Conservation (phyloP, 1,140 invertebrate species). For the Calephelis nemesis region DNA sequence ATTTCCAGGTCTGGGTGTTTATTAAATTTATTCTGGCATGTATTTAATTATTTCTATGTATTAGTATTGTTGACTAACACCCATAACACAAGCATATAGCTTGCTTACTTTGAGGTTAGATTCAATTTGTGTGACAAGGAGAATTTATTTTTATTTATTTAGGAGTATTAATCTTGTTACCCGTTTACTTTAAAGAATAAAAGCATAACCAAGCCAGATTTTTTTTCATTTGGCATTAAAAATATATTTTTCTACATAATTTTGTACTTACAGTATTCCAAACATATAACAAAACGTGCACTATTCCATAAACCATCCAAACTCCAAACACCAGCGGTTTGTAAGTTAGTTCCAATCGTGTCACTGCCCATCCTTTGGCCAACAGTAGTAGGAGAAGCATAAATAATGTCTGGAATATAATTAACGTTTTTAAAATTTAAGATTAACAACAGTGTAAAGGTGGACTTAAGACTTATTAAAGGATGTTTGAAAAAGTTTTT, state of each 20-base stretch:
- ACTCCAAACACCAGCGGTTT: slow-evolving; percentile 93
- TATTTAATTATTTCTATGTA: no score
- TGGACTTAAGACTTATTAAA: background rate
- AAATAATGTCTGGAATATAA: slow-evolving; percentile 89
- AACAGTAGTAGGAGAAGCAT: slow-evolving; percentile 96
- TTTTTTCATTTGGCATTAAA: background rate
- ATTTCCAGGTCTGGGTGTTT: no score
- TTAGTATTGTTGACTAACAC: no score
- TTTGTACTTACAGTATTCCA: slow-evolving; percentile 93
- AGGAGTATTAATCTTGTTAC: no score
- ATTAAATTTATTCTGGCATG: no score
- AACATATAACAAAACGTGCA: slow-evolving; percentile 95
- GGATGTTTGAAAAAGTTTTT: background rate
- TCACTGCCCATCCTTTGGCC: slow-evolving; percentile 98
- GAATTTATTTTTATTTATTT: no score
- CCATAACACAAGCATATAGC: no score
- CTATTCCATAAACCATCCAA: slow-evolving; percentile 94
- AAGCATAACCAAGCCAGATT: no score
- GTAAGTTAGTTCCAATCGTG: slow-evolving; percentile 91
- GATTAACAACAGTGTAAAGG: background rate
- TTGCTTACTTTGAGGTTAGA: no score
- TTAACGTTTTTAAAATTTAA: background rate
- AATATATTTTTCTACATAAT: background rate
- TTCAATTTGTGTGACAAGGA: no score
- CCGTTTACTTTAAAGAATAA: no score